A percentile compares a stretch with the other conserved stretches of the same genome.
Conservation (phyloP, 2,888 invertebrate species). For the Pyrochroa serraticornis region DNA sequence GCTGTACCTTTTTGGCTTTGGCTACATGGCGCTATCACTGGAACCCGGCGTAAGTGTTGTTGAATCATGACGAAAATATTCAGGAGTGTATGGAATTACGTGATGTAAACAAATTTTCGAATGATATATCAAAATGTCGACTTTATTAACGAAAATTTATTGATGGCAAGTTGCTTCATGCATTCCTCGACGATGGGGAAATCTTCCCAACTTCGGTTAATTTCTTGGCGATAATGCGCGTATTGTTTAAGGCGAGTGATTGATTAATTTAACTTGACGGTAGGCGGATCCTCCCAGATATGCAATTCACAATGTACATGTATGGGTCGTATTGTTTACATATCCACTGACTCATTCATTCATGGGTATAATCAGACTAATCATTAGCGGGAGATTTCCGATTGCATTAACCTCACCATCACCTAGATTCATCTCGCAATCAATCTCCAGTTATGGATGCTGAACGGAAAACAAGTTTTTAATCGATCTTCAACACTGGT, state of each 20-base stretch:
- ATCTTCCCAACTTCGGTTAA: too few species aligned
- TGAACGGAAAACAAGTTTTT: neutral
- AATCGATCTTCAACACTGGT: neutral
- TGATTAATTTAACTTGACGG: too few species aligned
- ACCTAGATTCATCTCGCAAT: too few species aligned
- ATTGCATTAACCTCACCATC: too few species aligned
- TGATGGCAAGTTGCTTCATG: too few species aligned
- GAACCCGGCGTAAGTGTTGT: slow-evolving; percentile 57
- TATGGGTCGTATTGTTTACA: slow-evolving; percentile 3
- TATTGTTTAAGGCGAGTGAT: too few species aligned
- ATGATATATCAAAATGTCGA: too few species aligned
- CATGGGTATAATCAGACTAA: slow-evolving; percentile 7
- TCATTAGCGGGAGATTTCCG: neutral
- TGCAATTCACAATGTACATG: neutral
- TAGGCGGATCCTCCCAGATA: too few species aligned
- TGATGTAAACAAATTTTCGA: slow-evolving; percentile 20
- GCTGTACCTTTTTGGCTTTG: slow-evolving; percentile 55
- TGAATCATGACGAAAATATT: slow-evolving; percentile 6
- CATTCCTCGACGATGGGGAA: too few species aligned
- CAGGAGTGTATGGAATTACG: slow-evolving; percentile 14
- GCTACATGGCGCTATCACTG: slow-evolving; percentile 54
- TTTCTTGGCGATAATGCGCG: too few species aligned
- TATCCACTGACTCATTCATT: slow-evolving; percentile 15
- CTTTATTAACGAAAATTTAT: too few species aligned
- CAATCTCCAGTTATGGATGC: too few species aligned